phyloP scores from a whole-genome alignment of 2,113 vertebrate genomes.

The Urocynchramus pylzowi region DNA sequence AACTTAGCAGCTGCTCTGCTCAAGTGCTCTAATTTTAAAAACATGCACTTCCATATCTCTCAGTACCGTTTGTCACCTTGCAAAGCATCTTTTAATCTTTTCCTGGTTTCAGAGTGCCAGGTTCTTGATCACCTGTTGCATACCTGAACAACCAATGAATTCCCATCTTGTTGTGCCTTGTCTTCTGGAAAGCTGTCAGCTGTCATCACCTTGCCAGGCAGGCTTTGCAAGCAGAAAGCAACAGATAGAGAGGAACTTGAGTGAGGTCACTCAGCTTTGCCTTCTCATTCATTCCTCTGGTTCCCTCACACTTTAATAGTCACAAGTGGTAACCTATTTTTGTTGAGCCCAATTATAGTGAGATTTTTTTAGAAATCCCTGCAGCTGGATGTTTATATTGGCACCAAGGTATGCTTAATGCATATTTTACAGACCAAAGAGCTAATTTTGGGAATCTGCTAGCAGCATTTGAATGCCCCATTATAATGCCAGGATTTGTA shows the following conservation, averaged over 20 bases:
- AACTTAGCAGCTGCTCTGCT: neutral
- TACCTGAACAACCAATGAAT: neutral
- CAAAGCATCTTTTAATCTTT: neutral
- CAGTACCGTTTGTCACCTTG: neutral
- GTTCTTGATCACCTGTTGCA: neutral
- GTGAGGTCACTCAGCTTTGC: neutral
- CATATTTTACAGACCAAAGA: neutral
- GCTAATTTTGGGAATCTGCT: neutral
- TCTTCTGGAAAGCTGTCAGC: neutral
- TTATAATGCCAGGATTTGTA: conserved; percentile 9
- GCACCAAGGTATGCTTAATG: neutral
- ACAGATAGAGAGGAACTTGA: neutral
- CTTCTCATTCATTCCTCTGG: conserved; percentile 3
- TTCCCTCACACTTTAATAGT: neutral
- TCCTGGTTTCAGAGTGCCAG: neutral
- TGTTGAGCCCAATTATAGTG: neutral
- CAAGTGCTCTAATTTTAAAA: neutral
- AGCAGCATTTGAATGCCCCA: neutral
- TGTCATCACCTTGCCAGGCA: neutral
- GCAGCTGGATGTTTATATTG: conserved; percentile 12
- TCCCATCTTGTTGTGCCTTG: neutral
- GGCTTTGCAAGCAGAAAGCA: neutral
- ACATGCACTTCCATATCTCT: neutral
- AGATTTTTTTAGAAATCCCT: conserved; percentile 22
- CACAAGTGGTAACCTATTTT: neutral